Base-by-base conservation (phyloP, 2,888 invertebrate species). In the Didymodactylos carnosus region DNA sequence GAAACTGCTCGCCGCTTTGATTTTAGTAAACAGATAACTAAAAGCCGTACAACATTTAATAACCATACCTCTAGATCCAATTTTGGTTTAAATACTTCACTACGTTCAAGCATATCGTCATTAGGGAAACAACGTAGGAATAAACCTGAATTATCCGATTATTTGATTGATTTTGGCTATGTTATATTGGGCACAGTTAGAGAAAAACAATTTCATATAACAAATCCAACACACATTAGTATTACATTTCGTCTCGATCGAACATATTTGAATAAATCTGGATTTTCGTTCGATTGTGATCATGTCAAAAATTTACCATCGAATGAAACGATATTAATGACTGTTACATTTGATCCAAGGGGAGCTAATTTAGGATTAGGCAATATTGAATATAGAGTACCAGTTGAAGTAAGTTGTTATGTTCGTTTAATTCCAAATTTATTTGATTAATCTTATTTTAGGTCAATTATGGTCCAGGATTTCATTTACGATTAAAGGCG, bases 81-180 rank as follows among this genome's bases (percentile, higher is more conserved):
- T n/a, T n/a, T n/a, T n/a, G n/a, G n/a, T 46, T 46, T n/a, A 19
- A 46, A 16, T 46, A 46, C 46, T 46, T 62, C 62, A 19, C 6
- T 62, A 7, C 35, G n/a, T 19, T 62, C n/a, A 35, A 62, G 62
- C 35, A 29, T 35, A 35, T 0, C 8, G 27, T n/a, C 62, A 29
- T 35, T 62, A 62, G 19, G 35, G 35, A 35, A 19, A 27, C 40
- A 29, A 43, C 70, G 40, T 19, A 70, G 40, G n/a, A 11, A 8
- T 39, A 70, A 49, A 35, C 73, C 73, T 39, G 35, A 39, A 39
- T 70, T 73, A 39, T 71, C 71, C 1, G 74, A 74, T 71, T 83
- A 83, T 76, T 53, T 81, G 14, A 77, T 83, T 69, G 83, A 83
- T 77, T 83, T 83, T 80, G 83, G 82, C 71, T 81, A 82, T 77